A percentile compares a stretch with the other conserved stretches of the same genome.
phyloP scores from a whole-genome alignment of 2,797 vertebrate genomes.

The Merluccius polli region DNA sequence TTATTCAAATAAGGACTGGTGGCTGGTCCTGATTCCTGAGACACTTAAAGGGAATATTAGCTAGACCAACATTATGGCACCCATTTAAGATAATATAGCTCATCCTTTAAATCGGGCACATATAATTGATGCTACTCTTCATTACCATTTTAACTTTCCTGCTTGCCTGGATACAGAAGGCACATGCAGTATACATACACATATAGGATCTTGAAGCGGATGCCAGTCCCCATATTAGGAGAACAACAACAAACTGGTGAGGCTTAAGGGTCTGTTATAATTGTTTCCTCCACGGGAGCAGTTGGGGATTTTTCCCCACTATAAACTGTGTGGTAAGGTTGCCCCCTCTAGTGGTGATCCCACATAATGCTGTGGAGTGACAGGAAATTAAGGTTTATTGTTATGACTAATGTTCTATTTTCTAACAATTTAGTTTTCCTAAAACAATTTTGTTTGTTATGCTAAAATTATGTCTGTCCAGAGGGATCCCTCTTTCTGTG shows the following conservation, averaged over 20 bases:
- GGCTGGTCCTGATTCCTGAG: not conserved
- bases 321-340: conserved; percentile 20
- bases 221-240: not conserved
- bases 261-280: conserved; percentile 2
- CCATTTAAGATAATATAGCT: not conserved
- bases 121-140: too few species aligned
- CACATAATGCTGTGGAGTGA: not conserved
- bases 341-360: conserved; percentile 56
- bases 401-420: not conserved
- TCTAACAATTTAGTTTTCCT: too few species aligned
- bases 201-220: too few species aligned
- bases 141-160: too few species aligned
- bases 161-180: too few species aligned
- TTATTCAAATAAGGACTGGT: not conserved
- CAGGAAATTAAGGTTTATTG: conserved; percentile 16
- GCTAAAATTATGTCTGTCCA: too few species aligned
- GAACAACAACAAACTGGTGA: not conserved
- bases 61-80: not conserved
- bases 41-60: not conserved
- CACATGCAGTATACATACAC: too few species aligned
- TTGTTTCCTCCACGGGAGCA: not conserved
- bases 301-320: not conserved
- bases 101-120: too few species aligned
- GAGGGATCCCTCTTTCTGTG: not conserved
- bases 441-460: too few species aligned